Conservation (phyloP, 1,140 invertebrate genomes). For the Aricia agestis region DNA sequence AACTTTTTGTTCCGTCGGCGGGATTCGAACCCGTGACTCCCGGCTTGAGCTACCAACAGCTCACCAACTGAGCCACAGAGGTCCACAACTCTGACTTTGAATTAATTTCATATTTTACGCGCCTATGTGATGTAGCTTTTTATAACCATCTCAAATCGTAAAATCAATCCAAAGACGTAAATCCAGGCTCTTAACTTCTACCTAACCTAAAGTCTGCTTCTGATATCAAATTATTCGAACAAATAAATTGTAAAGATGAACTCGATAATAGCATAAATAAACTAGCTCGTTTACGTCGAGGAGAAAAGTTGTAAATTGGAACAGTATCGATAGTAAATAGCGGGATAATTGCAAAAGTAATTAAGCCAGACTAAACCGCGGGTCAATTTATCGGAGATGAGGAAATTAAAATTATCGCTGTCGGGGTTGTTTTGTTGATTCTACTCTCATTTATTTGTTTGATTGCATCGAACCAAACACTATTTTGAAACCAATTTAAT, state of each 20-base stretch:
- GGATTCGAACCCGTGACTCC: too few relatives aligned
- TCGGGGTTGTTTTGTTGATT: conserved; percentile 13
- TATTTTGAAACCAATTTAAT: background rate
- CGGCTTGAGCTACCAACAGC: too few relatives aligned
- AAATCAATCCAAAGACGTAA: background rate
- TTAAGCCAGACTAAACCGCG: conserved; percentile 13
- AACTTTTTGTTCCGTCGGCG: too few relatives aligned
- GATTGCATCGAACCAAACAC: conserved; percentile 9
- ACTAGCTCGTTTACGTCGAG: background rate
- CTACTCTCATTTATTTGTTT: conserved; percentile 16
- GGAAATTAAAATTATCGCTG: conserved; percentile 22
- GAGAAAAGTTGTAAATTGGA: background rate
- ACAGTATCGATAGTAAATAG: conserved; percentile 4
- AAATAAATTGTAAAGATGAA: background rate
- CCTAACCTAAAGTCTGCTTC: background rate
- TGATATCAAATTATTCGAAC: background rate
- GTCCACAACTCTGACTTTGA: too few relatives aligned
- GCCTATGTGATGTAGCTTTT: too few relatives aligned
- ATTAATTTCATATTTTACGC: too few relatives aligned
- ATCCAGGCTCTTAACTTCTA: background rate
- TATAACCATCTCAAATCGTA: too few relatives aligned
- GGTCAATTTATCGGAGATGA: conserved; percentile 20
- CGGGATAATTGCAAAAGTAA: conserved; percentile 19
- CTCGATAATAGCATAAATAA: too few relatives aligned
- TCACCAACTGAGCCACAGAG: too few relatives aligned